A percentile compares a stretch with the other conserved stretches of the same genome.
Evolutionary conservation across 2,797 vertebrate genomes (phyloP).

Genomic region (Enteromius trimaculatus): DNA sequence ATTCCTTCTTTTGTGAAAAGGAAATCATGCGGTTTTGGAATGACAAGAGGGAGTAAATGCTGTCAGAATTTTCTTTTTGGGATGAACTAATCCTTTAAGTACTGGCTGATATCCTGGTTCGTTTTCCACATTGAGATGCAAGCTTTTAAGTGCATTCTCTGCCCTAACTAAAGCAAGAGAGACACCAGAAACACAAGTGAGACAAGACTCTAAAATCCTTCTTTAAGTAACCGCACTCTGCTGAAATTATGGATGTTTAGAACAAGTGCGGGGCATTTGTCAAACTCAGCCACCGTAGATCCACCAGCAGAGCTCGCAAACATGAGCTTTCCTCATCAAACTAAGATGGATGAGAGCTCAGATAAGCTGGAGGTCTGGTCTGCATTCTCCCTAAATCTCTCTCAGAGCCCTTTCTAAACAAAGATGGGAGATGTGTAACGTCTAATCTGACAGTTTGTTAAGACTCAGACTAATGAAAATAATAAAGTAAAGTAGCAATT

Average conservation of each 20-base stretch:
- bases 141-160: constrained; percentile 44
- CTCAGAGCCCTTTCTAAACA: constrained; percentile 69
- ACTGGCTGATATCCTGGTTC: constrained; percentile 14
- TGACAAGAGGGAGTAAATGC: constrained; percentile 7
- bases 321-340: constrained; percentile 47
- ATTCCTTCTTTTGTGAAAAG: not conserved
- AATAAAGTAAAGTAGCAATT: constrained; percentile 63
- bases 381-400: constrained; percentile 55
- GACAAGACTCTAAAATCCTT: constrained; percentile 40
- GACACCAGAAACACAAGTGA: constrained; percentile 23
- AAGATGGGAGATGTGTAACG: constrained; percentile 59
- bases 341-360: constrained; percentile 57
- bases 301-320: constrained; percentile 52
- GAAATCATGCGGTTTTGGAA: not conserved
- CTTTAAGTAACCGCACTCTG: constrained; percentile 1
- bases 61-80: constrained; percentile 16
- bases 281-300: constrained; percentile 54
- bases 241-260: constrained; percentile 59
- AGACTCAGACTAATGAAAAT: constrained; percentile 70
- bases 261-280: constrained; percentile 58
- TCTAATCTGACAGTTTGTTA: constrained; percentile 69
- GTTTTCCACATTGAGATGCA: constrained; percentile 38
- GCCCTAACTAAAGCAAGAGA: constrained; percentile 32
- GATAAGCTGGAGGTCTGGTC: constrained; percentile 49
- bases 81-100: constrained; percentile 39